A percentile compares a stretch with the other conserved stretches of the same genome.
Evolutionary conservation across 2,797 vertebrate species (phyloP).

Genomic region (Sciurus carolinensis): DNA sequence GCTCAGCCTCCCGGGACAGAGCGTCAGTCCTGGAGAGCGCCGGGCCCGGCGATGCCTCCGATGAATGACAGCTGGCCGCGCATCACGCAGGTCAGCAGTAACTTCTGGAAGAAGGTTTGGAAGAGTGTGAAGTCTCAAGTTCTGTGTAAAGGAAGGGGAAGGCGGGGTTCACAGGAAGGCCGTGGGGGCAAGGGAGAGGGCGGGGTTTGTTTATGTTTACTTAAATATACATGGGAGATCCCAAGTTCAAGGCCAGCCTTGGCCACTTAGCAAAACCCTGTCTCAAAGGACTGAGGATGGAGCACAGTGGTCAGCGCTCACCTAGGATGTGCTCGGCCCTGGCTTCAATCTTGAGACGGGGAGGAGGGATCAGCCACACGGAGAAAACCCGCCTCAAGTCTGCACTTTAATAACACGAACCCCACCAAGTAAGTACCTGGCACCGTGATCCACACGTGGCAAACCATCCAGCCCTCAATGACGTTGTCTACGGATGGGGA

Average conservation of each 20-base stretch:
- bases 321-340: not conserved
- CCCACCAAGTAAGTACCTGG: not conserved
- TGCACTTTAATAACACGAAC: not conserved
- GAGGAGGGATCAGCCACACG: rapidly evolving
- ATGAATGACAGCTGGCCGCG: rapidly evolving
- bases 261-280: not conserved
- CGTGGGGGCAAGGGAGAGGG: not conserved
- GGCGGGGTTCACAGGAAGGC: not conserved
- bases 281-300: no score
- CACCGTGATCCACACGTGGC: rapidly evolving
- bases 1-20: rapidly evolving
- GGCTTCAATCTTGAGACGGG: not conserved
- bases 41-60: rapidly evolving
- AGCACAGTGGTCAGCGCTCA: not conserved
- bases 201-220: not conserved
- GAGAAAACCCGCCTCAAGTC: rapidly evolving
- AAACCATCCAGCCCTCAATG: not conserved
- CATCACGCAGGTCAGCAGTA: rapidly evolving
- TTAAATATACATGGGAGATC: not conserved
- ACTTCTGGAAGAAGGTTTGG: not conserved
- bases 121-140: no score
- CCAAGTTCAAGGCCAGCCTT: not conserved
- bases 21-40: rapidly evolving
- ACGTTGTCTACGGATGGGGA: not conserved
- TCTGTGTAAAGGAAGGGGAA: not conserved